Evolutionary conservation across 2,113 vertebrate species (phyloP).

Genomic region (Silurus meridionalis): DNA sequence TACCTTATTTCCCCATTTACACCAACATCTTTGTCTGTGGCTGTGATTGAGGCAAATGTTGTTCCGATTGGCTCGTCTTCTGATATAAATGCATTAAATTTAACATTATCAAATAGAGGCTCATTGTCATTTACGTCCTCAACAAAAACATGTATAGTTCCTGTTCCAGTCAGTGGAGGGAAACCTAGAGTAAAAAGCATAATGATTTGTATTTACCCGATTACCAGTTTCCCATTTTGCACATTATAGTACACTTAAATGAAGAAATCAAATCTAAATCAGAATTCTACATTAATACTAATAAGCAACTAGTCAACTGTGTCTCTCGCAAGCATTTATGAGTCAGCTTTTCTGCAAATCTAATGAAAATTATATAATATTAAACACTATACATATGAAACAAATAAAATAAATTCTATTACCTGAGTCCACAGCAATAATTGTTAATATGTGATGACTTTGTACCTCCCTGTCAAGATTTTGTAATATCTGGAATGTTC

Average conservation of each 20-base stretch:
- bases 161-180: conserved; percentile 69
- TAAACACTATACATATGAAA: neutral
- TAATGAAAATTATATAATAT: neutral
- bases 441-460: conserved; percentile 55
- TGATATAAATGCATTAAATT: conserved; percentile 62
- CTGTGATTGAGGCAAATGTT: conserved; percentile 65
- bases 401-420: conserved; percentile 13
- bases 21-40: conserved; percentile 68
- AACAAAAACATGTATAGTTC: conserved; percentile 66
- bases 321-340: neutral
- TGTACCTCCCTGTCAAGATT: conserved; percentile 56
- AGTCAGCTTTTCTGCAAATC: neutral
- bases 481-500: conserved; percentile 50
- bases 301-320: neutral
- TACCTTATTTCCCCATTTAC: conserved; percentile 69
- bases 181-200: conserved; percentile 59
- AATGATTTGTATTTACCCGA: neutral
- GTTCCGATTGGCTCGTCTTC: conserved; percentile 69
- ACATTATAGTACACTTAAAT: neutral
- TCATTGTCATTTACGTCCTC: conserved; percentile 75
- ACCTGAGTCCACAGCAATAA: conserved; percentile 74
- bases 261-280: neutral
- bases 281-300: neutral
- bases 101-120: conserved; percentile 64
- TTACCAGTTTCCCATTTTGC: neutral